phyloP scores from a whole-genome alignment of 2,113 vertebrate species.

The Cochlearius cochlearius region DNA sequence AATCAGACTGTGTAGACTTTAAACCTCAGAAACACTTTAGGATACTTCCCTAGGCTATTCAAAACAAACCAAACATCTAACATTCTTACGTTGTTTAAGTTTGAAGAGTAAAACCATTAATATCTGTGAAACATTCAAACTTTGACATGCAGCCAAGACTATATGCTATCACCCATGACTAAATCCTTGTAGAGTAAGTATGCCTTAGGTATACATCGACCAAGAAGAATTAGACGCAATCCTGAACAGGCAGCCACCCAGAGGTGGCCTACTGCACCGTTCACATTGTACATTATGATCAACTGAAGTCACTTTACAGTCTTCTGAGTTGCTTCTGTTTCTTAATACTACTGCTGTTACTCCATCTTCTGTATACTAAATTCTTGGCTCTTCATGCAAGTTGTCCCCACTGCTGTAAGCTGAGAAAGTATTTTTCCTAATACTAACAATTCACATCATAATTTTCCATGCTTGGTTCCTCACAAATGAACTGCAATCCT shows the following conservation, averaged over 20 bases:
- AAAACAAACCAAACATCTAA: not conserved
- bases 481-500: not conserved
- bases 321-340: not conserved
- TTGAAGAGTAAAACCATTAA: not conserved
- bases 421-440: not conserved
- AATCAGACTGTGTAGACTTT: not conserved
- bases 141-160: not conserved
- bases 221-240: not conserved
- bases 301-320: not conserved
- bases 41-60: not conserved
- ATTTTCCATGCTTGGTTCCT: not conserved
- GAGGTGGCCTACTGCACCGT: not conserved
- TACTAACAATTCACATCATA: not conserved
- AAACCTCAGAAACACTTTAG: not conserved
- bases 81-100: not conserved
- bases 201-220: not conserved
- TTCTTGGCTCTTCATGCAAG: not conserved
- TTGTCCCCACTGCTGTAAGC: not conserved
- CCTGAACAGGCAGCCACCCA: not conserved
- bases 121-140: not conserved
- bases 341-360: not conserved
- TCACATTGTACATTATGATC: not conserved
- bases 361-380: not conserved
- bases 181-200: not conserved
- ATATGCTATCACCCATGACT: not conserved